Evolutionary conservation across 37 sponge, comb jelly and placozoan species (phyloP).

Genomic region (Beroe ovata): DNA sequence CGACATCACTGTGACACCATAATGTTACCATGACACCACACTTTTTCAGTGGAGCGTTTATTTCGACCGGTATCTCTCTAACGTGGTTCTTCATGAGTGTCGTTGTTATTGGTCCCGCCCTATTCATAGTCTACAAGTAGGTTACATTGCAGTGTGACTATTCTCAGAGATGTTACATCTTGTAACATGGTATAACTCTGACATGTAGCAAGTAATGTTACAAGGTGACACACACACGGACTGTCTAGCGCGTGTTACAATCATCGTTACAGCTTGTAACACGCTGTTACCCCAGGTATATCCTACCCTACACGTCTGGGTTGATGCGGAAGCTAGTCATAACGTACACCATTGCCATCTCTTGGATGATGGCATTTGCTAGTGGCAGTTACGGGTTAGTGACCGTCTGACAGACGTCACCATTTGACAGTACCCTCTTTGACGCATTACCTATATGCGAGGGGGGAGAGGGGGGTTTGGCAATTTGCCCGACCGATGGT

Average conservation of each 20-base stretch:
- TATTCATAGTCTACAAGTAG: constrained; percentile 13
- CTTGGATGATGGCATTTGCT: constrained; percentile 66
- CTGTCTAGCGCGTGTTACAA: background rate
- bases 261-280: too few relatives aligned
- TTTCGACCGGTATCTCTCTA: constrained; percentile 23
- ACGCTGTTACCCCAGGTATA: constrained; percentile 19
- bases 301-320: constrained; percentile 32
- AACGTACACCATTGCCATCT: constrained; percentile 44
- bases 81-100: constrained; percentile 37
- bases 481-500: too few relatives aligned
- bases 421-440: too few relatives aligned
- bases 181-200: too few relatives aligned
- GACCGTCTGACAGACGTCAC: too few relatives aligned
- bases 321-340: constrained; percentile 64
- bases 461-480: too few relatives aligned
- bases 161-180: too few relatives aligned
- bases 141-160: too few relatives aligned
- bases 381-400: constrained; percentile 62
- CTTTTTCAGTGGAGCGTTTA: constrained; percentile 55
- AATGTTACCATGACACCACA: background rate
- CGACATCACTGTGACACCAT: background rate
- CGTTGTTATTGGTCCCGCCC: constrained; percentile 30
- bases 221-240: too few relatives aligned
- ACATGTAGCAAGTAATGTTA: too few relatives aligned
- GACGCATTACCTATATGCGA: too few relatives aligned